Evolutionary conservation across 1,140 invertebrate species (phyloP).

Genomic region (Saccostrea echinata): DNA sequence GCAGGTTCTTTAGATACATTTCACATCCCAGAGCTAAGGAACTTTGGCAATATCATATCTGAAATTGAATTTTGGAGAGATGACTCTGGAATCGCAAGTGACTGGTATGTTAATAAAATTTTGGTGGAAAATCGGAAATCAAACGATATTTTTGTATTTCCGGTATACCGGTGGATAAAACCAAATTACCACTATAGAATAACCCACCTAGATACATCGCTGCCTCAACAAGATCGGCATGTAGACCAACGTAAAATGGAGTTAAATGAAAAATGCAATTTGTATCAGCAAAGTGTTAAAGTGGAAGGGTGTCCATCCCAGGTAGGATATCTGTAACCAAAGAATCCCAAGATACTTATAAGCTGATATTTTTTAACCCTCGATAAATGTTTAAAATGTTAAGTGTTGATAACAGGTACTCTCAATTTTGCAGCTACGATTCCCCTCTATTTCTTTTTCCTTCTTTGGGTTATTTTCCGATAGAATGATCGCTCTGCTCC

Average conservation of each 20-base stretch:
- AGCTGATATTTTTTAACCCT: neutral
- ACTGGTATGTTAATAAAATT: slow-evolving; percentile 80
- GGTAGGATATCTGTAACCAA: slow-evolving; percentile 69
- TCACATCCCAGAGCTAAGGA: slow-evolving; percentile 58
- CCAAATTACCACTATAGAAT: slow-evolving; percentile 78
- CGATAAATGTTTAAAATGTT: no score
- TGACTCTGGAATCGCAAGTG: slow-evolving; percentile 76
- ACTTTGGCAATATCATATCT: slow-evolving; percentile 65
- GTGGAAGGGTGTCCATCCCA: slow-evolving; percentile 78
- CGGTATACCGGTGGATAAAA: slow-evolving; percentile 81
- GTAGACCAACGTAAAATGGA: slow-evolving; percentile 77
- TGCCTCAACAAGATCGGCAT: slow-evolving; percentile 80
- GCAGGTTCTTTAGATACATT: slow-evolving; percentile 77
- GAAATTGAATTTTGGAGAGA: slow-evolving; percentile 80
- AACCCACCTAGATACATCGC: slow-evolving; percentile 78
- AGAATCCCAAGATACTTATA: neutral
- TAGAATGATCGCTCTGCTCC: neutral
- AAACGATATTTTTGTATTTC: slow-evolving; percentile 77
- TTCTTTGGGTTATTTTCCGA: no score
- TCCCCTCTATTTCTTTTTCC: no score
- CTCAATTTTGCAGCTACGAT: no score
- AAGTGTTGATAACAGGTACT: no score
- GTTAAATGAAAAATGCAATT: slow-evolving; percentile 75
- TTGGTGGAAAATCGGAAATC: slow-evolving; percentile 75
- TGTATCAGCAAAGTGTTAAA: slow-evolving; percentile 77